phyloP scores from a whole-genome alignment of 2,888 invertebrate species.

The Rhagonycha lutea region DNA sequence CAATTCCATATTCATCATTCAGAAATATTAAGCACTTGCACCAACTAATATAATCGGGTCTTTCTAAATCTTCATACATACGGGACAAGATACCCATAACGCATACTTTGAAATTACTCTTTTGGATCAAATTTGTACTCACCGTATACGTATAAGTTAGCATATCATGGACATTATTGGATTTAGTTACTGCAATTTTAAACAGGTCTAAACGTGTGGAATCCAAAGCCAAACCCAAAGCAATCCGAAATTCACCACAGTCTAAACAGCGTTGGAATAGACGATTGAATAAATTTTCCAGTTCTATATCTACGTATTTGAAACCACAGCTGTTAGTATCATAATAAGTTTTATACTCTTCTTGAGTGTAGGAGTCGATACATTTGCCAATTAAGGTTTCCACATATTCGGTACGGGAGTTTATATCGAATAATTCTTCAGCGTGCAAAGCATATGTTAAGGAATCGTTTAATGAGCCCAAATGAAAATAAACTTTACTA shows the following conservation, averaged over 20 bases:
- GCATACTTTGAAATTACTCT: constrained; percentile 90
- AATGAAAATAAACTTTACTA: constrained; percentile 97
- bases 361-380: constrained; percentile 80
- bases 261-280: constrained; percentile 97
- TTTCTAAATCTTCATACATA: constrained; percentile 83
- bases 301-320: too few species aligned
- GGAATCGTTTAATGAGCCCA: constrained; percentile 96
- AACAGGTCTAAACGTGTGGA: constrained; percentile 97
- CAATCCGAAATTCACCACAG: constrained; percentile 93
- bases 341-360: too few species aligned
- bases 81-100: constrained; percentile 87
- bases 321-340: too few species aligned
- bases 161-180: constrained; percentile 89
- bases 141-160: constrained; percentile 94
- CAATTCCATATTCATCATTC: constrained; percentile 91
- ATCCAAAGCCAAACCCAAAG: constrained; percentile 94
- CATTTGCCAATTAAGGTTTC: constrained; percentile 95
- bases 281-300: constrained; percentile 93
- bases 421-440: constrained; percentile 92
- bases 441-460: constrained; percentile 95
- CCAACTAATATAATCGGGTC: constrained; percentile 98
- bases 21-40: constrained; percentile 96
- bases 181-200: constrained; percentile 86
- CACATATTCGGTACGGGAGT: constrained; percentile 91
- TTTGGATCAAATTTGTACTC: constrained; percentile 94